Conservation (phyloP, 1,140 invertebrate species). For the Drosophila nikananu region DNA sequence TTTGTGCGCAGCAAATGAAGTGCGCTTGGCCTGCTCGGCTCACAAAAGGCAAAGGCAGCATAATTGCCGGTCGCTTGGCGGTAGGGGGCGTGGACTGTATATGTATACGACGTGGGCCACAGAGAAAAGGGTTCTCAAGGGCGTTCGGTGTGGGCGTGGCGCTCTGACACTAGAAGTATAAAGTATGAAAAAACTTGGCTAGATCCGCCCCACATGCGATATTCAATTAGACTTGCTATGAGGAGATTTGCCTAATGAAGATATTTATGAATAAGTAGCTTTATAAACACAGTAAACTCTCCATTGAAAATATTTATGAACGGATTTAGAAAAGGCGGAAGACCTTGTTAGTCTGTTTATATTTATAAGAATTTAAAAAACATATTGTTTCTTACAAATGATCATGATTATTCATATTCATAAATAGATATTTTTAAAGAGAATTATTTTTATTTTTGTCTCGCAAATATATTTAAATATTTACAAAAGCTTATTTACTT, state of each 20-base stretch:
- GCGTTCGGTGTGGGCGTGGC: slow-evolving; percentile 12
- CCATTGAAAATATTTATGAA: neutral
- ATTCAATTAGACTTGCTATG: slow-evolving; percentile 21
- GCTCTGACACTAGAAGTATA: slow-evolving; percentile 24
- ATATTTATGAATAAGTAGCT: neutral
- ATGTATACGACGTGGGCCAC: neutral
- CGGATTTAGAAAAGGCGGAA: neutral
- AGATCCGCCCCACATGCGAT: slow-evolving; percentile 15
- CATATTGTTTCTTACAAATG: neutral
- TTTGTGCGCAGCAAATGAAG: slow-evolving; percentile 60
- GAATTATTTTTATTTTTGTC: no score
- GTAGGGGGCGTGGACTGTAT: slow-evolving; percentile 28
- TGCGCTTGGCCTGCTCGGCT: slow-evolving; percentile 42
- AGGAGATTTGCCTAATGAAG: slow-evolving; percentile 11
- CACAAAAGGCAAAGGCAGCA: slow-evolving; percentile 42
- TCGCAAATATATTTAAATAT: neutral
- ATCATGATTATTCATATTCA: no score
- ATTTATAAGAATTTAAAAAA: neutral
- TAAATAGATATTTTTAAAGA: no score
- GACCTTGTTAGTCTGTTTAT: neutral
- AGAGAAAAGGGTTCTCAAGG: neutral
- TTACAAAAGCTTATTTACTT: no score
- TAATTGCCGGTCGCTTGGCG: slow-evolving; percentile 52
- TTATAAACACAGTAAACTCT: neutral
- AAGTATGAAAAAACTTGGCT: slow-evolving; percentile 6